Conservation (phyloP, 2,113 vertebrate species). For the Chiloscyllium plagiosum region DNA sequence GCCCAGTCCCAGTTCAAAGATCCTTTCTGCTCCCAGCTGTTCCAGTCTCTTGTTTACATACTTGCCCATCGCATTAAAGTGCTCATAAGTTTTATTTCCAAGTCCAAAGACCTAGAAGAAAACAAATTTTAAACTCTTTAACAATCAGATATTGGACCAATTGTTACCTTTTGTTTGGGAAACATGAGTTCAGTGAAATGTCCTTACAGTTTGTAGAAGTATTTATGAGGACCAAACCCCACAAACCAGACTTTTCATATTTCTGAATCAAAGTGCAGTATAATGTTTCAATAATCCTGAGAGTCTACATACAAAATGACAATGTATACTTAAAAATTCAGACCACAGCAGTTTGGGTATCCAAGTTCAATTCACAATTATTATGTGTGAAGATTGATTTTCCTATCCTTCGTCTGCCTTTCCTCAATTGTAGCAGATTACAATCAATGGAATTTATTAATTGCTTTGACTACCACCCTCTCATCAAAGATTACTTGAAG, state of each 20-base stretch:
- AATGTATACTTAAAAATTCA: neutral
- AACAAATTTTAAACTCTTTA: neutral
- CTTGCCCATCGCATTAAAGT: slow-evolving; percentile 96
- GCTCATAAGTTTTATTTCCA: slow-evolving; percentile 95
- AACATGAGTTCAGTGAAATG: neutral
- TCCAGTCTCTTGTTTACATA: slow-evolving; percentile 87
- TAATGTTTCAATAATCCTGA: neutral
- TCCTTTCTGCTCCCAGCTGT: slow-evolving; percentile 80
- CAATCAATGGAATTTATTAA: neutral
- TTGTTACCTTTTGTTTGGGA: neutral
- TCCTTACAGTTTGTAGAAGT: neutral
- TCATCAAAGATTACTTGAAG: neutral
- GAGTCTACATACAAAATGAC: neutral
- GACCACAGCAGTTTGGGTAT: neutral
- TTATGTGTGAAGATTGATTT: neutral
- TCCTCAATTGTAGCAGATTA: neutral
- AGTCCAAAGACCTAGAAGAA: slow-evolving; percentile 80
- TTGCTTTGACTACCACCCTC: neutral
- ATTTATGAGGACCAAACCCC: neutral
- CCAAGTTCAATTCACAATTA: neutral
- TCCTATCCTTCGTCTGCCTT: neutral
- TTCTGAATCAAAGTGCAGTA: neutral
- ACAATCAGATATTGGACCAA: too few species aligned
- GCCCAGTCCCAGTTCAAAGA: slow-evolving; percentile 88
- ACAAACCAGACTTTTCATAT: neutral